Base-by-base conservation (phyloP, 2,113 vertebrate species). In the Melanocharis versteri region DNA sequence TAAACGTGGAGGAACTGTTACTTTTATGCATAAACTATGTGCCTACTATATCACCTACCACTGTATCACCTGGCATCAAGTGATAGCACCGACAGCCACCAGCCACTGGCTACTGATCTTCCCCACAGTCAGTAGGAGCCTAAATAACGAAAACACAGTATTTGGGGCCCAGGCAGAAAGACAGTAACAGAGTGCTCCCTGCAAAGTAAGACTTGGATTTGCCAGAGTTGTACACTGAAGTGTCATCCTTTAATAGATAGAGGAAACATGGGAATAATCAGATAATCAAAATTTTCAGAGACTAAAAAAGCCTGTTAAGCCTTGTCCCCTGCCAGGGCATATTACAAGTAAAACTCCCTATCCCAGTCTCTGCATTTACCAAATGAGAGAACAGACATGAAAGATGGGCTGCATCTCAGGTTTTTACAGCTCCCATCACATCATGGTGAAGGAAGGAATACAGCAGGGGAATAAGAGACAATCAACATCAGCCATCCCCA, bases 31-130 rank as follows among this genome's bases (percentile, higher is more conserved):
- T 80, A 93, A 96, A 95, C 81, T 80, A 45, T 31, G 42, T 71
- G 78, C 45, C 77, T n/a, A 8, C 44, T 51, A 1, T 7, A 37
- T 71, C 33, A 61, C 20, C 61, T 75, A 78, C 83, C 58, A 27
- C 81, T 96, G 31, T 30, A 85, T 96, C 85, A 95, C 27, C 72
- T 87, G 80, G 80, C 65, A 87, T 14, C 4, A 90, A 90, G 77
- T 47, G 90, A 33, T 80, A 91, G 72, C 85, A 73, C 61, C 1
- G 2, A 73, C 48, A 90, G 82, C 54, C 10, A 50, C 89, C 42
- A 53, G 78, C 47, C 12, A 40, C 86, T 28, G 45, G 68, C 47
- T 83, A 79, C 15, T 61, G 83, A 94, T 85, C 86, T 86, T 88
- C 88, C 31, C 42, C 39, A 15, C 7, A 81, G 68, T 57, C 72